A percentile compares a stretch with the other conserved stretches of the same genome.
Evolutionary conservation across 1,140 invertebrate species (phyloP).

Genomic region (Drosophila baimaii): DNA sequence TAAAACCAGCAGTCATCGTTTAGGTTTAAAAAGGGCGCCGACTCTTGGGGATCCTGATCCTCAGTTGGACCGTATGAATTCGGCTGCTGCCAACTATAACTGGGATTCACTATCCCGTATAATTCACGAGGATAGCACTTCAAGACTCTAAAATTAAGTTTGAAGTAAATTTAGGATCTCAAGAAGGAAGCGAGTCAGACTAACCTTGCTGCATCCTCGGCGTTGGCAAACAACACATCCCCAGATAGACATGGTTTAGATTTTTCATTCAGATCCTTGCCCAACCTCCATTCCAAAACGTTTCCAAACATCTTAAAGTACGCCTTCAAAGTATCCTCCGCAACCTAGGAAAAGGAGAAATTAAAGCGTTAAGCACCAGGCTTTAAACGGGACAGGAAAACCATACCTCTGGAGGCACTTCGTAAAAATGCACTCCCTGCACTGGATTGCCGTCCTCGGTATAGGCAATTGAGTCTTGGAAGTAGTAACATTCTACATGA

Average conservation of each 20-base stretch:
- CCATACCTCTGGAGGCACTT: no score
- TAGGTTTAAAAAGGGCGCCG: constrained; percentile 26
- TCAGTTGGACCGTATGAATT: constrained; percentile 10
- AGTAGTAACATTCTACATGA: no score
- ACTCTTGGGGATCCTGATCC: not conserved
- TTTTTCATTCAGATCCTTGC: no score
- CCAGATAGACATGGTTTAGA: constrained; percentile 30
- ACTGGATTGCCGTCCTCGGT: no score
- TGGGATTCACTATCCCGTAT: constrained; percentile 19
- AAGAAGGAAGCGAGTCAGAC: not conserved
- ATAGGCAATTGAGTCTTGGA: no score
- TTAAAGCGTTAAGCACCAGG: no score
- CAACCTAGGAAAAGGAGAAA: no score
- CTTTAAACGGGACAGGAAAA: no score
- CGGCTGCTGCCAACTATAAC: constrained; percentile 71
- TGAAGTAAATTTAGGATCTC: not conserved
- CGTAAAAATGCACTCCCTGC: no score
- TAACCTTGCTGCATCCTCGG: constrained; percentile 56
- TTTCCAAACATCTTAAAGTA: no score
- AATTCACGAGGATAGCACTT: constrained; percentile 10
- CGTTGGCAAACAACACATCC: constrained; percentile 35
- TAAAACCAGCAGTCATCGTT: constrained; percentile 48
- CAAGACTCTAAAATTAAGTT: constrained; percentile 30
- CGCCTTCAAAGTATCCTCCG: no score
- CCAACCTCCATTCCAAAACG: no score